Evolutionary conservation across 2,888 invertebrate genomes (phyloP).

Genomic region (Ectemnius continuus): DNA sequence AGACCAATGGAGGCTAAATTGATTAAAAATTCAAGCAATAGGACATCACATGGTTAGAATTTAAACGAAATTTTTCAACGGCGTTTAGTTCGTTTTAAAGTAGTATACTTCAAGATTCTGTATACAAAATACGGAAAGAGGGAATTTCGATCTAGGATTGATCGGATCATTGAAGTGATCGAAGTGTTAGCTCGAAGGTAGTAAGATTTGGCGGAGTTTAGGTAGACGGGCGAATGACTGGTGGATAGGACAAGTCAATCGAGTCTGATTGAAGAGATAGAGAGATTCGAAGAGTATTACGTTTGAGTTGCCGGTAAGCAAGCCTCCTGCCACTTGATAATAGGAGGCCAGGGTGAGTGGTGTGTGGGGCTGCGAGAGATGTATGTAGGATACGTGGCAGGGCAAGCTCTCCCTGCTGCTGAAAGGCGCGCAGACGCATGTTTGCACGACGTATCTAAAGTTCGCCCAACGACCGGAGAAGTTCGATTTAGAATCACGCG

Average conservation of each 20-base stretch:
- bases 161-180: not conserved
- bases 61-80: too few species aligned
- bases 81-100: too few species aligned
- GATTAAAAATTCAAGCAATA: too few species aligned
- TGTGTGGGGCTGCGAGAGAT: conserved; percentile 10
- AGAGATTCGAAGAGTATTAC: conserved; percentile 26
- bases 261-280: not conserved
- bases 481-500: conserved; percentile 50
- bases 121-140: too few species aligned
- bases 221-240: not conserved
- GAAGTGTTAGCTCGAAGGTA: not conserved
- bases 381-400: conserved; percentile 12
- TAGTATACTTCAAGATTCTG: too few species aligned
- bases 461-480: conserved; percentile 40
- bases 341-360: conserved; percentile 10
- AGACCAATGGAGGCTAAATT: too few species aligned
- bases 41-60: too few species aligned
- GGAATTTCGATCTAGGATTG: too few species aligned
- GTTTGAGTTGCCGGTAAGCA: conserved; percentile 21
- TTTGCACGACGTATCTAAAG: conserved; percentile 50
- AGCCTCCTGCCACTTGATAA: conserved; percentile 7
- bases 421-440: conserved; percentile 38
- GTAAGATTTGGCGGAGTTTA: not conserved
- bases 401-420: conserved; percentile 14
- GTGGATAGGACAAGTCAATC: not conserved